Base-by-base conservation (phyloP, 92 coral and sea anemone species). In the Pocillopora meandrina region DNA sequence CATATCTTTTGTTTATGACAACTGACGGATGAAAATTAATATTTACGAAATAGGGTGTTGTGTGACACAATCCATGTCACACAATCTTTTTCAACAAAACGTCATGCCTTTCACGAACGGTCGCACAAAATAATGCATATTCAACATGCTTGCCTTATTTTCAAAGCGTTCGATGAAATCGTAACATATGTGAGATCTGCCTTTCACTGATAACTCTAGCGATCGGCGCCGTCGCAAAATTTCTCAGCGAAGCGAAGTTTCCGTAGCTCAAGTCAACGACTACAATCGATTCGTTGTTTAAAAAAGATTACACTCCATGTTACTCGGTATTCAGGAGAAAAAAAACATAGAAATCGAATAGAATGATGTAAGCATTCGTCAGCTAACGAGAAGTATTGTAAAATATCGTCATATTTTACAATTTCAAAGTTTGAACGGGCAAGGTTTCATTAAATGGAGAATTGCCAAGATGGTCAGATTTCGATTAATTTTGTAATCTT, bases 231-330 rank as follows among this genome's bases (percentile, higher is more conserved):
- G 8, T 42, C 33, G 15, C 11, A n/a, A 33, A 34, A 68, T 10
- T 68, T 31, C 36, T 67, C 72, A 31, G 5, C 52, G 19, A 11
- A 0, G 23, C 26, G 36, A 26, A n/a, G 60, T 42, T 47, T 42
- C 19, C 19, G 47, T 13, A 68, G 47, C 55, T 19, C 73, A 33
- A 34, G 12, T 10, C 71, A 11, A 60, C 33, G 81, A 60, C 23
- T 33, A 76, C 81, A 78, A 78, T 78, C 12, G n/a, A 64, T 35
- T 20, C 82, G 82, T 78, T 78, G 82, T 78, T 47, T 23, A 20
- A 31, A 55, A 26, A 16, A 9, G 19, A 10, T 36, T 18, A 20
- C 36, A n/a, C 10, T 72, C 62, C 21, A 20, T 21, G 78, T 52
- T 1, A 67, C 16, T 14, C 10, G 42, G 35, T 68, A 35, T 65